Percentiles rank a stretch among this genome's conserved stretches.
These are phyloP conservation scores for Brienomyrus brachyistius DNA, from an alignment of 2,113 vertebrate species.

Conservation along the genomic window DNA sequence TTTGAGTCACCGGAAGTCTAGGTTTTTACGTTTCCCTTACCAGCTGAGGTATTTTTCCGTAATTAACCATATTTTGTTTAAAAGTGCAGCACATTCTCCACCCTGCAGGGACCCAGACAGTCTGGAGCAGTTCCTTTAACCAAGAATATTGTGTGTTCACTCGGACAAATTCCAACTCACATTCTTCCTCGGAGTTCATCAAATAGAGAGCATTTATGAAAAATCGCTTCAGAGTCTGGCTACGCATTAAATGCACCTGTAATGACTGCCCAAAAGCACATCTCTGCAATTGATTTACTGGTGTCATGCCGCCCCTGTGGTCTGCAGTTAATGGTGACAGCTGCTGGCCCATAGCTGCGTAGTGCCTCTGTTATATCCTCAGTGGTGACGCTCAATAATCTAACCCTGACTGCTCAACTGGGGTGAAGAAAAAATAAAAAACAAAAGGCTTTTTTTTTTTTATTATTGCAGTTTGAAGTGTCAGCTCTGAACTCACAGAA, in stretches of 20 bases:
- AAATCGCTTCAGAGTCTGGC: neutral
- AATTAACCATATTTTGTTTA: neutral
- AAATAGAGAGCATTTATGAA: neutral
- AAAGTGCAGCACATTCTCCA: neutral
- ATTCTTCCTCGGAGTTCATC: constrained; percentile 6
- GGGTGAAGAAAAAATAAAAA: neutral
- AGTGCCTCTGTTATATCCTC: constrained; percentile 11
- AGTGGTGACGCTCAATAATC: neutral
- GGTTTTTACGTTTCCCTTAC: neutral
- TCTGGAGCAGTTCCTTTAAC: neutral
- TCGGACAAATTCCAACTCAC: neutral
- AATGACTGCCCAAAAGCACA: constrained; percentile 7
- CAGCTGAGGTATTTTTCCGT: too few species aligned
- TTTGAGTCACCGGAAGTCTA: too few species aligned
- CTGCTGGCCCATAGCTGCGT: neutral
- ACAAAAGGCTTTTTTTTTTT: neutral
- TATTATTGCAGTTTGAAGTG: neutral
- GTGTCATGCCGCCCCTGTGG: constrained; percentile 1
- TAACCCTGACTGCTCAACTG: neutral
- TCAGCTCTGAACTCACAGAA: neutral
- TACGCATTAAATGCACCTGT: neutral
- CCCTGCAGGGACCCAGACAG: neutral
- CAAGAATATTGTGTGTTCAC: neutral
- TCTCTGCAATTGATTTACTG: constrained; percentile 8
- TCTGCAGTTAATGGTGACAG: constrained; percentile 12